phyloP scores from a whole-genome alignment of 2,797 vertebrate genomes.

The Garrulus glandarius region DNA sequence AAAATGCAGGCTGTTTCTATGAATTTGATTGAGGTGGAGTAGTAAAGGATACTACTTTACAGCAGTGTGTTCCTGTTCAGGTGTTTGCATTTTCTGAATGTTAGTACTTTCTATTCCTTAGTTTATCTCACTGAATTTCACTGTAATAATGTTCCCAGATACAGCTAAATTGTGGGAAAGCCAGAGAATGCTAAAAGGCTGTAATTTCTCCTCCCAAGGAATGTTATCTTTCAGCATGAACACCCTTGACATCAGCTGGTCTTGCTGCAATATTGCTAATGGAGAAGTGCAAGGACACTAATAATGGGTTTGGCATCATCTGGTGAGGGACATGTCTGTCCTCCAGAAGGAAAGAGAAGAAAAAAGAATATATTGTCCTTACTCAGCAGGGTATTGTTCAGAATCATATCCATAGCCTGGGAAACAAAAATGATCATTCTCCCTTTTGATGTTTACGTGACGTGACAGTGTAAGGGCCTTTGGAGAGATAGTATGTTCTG shows the following conservation, averaged over 20 bases:
- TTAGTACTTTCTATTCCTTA: neutral
- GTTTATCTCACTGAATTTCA: neutral
- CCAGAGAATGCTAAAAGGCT: neutral
- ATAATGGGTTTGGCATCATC: neutral
- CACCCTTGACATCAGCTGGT: slow-evolving; percentile 34
- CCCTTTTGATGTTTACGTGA: neutral
- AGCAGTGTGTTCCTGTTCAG: neutral
- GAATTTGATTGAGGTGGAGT: neutral
- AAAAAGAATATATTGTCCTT: neutral
- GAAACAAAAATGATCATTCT: neutral
- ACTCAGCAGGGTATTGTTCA: neutral
- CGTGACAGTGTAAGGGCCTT: neutral
- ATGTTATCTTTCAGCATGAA: neutral
- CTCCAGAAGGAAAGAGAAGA: neutral
- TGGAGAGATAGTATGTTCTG: neutral
- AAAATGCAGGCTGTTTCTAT: neutral
- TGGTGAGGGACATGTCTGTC: neutral
- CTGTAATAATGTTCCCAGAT: neutral
- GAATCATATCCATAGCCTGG: neutral
- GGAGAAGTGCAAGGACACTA: neutral
- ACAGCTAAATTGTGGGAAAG: neutral
- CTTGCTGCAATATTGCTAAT: slow-evolving; percentile 15
- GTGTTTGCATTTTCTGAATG: neutral
- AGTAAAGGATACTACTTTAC: neutral
- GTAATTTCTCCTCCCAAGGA: neutral